Percentiles rank a stretch among this genome's conserved stretches.
Conservation (phyloP, 2,797 vertebrate genomes). For the Sebastes alutus region DNA sequence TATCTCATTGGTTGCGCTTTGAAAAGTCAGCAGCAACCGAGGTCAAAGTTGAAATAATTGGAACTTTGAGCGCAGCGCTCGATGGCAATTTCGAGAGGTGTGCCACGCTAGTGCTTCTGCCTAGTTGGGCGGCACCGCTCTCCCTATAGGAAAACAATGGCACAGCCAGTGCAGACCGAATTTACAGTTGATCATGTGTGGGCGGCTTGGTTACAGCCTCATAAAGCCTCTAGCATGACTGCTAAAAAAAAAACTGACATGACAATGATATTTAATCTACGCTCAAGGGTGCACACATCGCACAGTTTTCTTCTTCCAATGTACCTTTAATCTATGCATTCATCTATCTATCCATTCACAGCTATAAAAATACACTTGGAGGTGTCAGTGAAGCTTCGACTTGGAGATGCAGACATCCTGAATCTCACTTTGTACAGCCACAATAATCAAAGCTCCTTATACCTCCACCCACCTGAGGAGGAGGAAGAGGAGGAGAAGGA, state of each 20-base stretch:
- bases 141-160: too few relatives aligned
- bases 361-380: constrained; percentile 33
- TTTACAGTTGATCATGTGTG: too few relatives aligned
- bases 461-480: constrained; percentile 44
- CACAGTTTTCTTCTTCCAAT: not conserved
- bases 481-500: not conserved
- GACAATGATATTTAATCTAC: not conserved
- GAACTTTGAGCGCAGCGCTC: too few relatives aligned
- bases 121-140: too few relatives aligned
- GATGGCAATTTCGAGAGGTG: too few relatives aligned
- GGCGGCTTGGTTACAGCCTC: not conserved
- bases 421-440: constrained; percentile 63
- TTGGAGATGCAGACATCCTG: not conserved
- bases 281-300: not conserved
- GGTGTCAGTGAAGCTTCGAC: constrained; percentile 58
- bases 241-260: not conserved
- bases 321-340: not conserved
- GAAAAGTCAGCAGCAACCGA: too few relatives aligned
- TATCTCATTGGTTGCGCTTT: too few relatives aligned
- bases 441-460: constrained; percentile 50
- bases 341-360: constrained; percentile 27
- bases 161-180: too few relatives aligned
- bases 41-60: too few relatives aligned
- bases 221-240: not conserved
- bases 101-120: too few relatives aligned